Conservation (phyloP, 2,797 vertebrate genomes). For the Dryobates pubescens region DNA sequence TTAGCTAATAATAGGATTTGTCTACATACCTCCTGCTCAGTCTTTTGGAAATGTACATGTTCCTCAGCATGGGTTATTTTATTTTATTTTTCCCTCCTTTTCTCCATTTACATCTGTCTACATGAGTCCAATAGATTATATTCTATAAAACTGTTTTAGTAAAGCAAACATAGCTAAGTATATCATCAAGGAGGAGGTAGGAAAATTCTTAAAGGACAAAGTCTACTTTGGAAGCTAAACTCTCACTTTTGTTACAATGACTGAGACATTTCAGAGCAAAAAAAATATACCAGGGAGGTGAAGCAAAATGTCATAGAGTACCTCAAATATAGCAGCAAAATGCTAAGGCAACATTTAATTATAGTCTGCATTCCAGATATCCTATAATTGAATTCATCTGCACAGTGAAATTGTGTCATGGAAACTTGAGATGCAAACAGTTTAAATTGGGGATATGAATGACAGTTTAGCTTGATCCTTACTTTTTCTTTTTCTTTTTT, state of each 20-base stretch:
- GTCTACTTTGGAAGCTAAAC: conserved; percentile 6
- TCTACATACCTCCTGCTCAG: conserved; percentile 74
- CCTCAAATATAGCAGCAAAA: background rate
- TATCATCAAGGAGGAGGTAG: background rate
- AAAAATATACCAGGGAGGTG: background rate
- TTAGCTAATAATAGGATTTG: conserved; percentile 80
- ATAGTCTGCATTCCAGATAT: background rate
- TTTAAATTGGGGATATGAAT: background rate
- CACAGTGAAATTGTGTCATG: background rate
- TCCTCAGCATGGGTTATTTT: conserved; percentile 62
- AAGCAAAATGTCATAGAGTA: background rate
- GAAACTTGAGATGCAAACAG: background rate
- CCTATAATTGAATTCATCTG: background rate
- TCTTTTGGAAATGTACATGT: conserved; percentile 70
- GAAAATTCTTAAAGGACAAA: conserved; percentile 24
- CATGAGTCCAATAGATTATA: conserved; percentile 61
- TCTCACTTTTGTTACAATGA: conserved; percentile 12
- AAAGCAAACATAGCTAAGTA: conserved; percentile 25
- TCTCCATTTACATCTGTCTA: conserved; percentile 69
- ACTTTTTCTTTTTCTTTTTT: background rate
- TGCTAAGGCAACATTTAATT: background rate
- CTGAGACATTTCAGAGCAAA: conserved; percentile 13
- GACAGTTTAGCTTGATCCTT: background rate
- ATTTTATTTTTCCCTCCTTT: conserved; percentile 5
- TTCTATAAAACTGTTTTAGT: conserved; percentile 58